A percentile compares a stretch with the other conserved stretches of the same genome.
Evolutionary conservation across 2,797 vertebrate species (phyloP).

Genomic region (Acanthornis magna): DNA sequence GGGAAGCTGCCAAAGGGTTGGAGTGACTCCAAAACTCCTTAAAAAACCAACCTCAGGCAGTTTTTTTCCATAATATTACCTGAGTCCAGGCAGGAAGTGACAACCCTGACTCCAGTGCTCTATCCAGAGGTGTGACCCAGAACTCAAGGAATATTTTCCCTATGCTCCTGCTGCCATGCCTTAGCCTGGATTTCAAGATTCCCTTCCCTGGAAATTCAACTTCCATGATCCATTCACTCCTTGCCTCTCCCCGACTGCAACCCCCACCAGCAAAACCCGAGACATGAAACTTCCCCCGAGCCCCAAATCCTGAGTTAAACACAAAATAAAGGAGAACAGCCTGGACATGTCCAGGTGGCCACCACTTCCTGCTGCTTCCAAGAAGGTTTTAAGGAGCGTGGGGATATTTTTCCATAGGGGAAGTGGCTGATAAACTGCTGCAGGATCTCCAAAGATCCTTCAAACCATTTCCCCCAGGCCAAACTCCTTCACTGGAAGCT

Average conservation of each 20-base stretch:
- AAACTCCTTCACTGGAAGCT: background rate
- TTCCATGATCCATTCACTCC: background rate
- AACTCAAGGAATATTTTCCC: background rate
- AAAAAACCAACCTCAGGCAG: background rate
- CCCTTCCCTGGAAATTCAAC: background rate
- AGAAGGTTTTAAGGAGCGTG: background rate
- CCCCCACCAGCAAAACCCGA: background rate
- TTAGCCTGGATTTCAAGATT: background rate
- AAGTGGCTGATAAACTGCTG: background rate
- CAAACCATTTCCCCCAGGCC: background rate
- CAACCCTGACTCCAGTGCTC: background rate
- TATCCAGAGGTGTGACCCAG: background rate
- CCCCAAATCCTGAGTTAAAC: fast-evolving
- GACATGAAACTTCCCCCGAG: background rate
- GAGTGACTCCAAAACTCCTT: background rate
- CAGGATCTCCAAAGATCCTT: background rate
- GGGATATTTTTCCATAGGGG: background rate
- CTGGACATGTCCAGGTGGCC: background rate
- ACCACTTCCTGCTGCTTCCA: background rate
- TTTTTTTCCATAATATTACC: background rate
- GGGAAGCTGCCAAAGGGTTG: background rate
- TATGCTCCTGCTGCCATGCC: background rate
- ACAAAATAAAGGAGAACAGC: background rate
- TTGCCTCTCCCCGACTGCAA: background rate
- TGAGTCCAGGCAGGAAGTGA: background rate